These are phyloP conservation scores for Anthopleura sola DNA, from an alignment of 64 coral and sea anemone species.

Conservation along the genomic window DNA sequence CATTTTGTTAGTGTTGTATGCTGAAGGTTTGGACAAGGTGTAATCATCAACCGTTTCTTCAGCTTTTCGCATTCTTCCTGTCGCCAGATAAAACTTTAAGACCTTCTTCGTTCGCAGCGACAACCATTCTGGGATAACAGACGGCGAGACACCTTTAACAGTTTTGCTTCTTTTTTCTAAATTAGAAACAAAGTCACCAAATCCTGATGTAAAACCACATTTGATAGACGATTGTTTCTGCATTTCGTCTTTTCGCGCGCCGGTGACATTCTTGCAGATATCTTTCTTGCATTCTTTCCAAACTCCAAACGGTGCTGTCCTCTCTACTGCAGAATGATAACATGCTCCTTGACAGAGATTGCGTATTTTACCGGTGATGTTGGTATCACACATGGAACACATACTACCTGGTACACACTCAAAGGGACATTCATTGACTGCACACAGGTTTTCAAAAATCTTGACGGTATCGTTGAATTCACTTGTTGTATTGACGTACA, in stretches of 20 bases:
- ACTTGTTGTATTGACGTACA: neutral
- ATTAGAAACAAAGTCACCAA: neutral
- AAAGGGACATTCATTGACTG: conserved; percentile 17
- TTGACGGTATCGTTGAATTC: conserved; percentile 12
- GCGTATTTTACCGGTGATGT: conserved; percentile 29
- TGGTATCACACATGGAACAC: conserved; percentile 25
- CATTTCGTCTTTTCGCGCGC: neutral
- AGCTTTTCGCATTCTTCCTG: neutral
- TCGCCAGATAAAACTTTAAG: neutral
- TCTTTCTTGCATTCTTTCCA: neutral
- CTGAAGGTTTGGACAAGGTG: neutral
- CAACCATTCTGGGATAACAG: neutral
- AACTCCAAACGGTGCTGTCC: neutral
- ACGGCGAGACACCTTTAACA: conserved; percentile 1
- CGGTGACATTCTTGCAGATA: neutral
- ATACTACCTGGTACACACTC: conserved; percentile 24
- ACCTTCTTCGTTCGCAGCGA: neutral
- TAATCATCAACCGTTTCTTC: neutral
- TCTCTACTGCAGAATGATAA: neutral
- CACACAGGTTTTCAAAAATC: conserved; percentile 13
- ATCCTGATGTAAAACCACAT: neutral
- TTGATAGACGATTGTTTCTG: neutral
- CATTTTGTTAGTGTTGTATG: neutral
- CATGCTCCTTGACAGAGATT: conserved; percentile 33
- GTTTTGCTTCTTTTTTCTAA: neutral